Percentiles rank a stretch among this genome's conserved stretches.
phyloP scores from a whole-genome alignment of 1,140 invertebrate genomes.

The Drosophila varians region DNA sequence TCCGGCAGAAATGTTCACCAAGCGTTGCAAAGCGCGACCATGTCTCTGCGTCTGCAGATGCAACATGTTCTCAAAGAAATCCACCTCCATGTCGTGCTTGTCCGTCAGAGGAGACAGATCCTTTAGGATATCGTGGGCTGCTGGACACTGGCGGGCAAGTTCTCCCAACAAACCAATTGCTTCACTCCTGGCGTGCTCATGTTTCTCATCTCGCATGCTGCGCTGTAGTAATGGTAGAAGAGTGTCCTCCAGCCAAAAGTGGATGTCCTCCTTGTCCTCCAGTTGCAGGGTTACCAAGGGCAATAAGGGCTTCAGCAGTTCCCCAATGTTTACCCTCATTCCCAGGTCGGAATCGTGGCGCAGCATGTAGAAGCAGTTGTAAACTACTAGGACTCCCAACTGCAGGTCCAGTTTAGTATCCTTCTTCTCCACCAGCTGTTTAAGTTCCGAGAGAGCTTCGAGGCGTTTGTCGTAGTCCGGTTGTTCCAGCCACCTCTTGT shows the following conservation, averaged over 20 bases:
- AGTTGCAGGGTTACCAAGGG: conserved; percentile 66
- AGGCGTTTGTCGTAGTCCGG: conserved; percentile 94
- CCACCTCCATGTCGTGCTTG: conserved; percentile 91
- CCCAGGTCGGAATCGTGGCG: conserved; percentile 92
- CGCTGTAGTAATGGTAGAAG: conserved; percentile 88
- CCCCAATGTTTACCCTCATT: conserved; percentile 90
- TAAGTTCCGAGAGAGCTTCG: conserved; percentile 87
- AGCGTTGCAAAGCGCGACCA: conserved; percentile 88
- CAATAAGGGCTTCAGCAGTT: conserved; percentile 88
- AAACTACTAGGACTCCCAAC: conserved; percentile 89
- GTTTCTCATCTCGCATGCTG: conserved; percentile 87
- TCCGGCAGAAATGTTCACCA: conserved; percentile 54
- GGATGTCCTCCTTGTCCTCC: conserved; percentile 82
- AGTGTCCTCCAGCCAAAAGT: conserved; percentile 89
- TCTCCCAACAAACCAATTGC: conserved; percentile 90
- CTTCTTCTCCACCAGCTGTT: conserved; percentile 83
- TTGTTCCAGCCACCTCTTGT: conserved; percentile 94
- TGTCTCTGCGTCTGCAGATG: conserved; percentile 94
- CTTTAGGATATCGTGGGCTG: conserved; percentile 88
- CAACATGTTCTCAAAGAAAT: conserved; percentile 97
- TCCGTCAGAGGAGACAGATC: conserved; percentile 90
- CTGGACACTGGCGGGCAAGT: conserved; percentile 89
- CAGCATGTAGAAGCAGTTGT: conserved; percentile 93
- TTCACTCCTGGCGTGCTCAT: conserved; percentile 89
- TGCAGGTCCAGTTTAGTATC: conserved; percentile 85